These are phyloP conservation scores for Drosophila grimshawi DNA, from an alignment of 1,140 invertebrate genomes.

Conservation along the genomic window DNA sequence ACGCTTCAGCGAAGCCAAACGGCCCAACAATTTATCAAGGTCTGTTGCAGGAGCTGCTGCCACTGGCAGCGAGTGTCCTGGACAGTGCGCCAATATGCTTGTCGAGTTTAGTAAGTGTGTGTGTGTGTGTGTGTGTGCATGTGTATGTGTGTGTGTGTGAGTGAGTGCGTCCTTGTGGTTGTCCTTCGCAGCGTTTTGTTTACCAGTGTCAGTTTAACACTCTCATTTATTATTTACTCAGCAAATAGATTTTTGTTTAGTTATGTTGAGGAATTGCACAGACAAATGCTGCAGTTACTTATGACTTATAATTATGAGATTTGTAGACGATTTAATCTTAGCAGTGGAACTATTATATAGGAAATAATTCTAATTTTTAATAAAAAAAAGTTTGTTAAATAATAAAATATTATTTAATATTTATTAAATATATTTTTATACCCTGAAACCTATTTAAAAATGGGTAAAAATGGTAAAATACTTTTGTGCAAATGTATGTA, in stretches of 20 bases:
- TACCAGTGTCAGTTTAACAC: conserved; percentile 71
- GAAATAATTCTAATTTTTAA: too few species aligned
- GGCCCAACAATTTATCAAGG: conserved; percentile 73
- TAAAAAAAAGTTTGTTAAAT: too few species aligned
- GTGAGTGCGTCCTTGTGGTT: conserved; percentile 50
- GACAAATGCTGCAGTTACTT: not conserved
- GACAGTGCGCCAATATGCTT: conserved; percentile 50
- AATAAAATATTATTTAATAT: too few species aligned
- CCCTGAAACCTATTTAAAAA: too few species aligned
- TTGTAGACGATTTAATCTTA: not conserved
- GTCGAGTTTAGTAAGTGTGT: not conserved
- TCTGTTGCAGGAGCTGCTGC: conserved; percentile 33
- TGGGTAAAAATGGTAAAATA: too few species aligned
- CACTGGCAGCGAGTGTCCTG: conserved; percentile 55
- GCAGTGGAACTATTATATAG: too few species aligned
- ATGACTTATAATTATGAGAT: conserved; percentile 2
- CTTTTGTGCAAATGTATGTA: too few species aligned
- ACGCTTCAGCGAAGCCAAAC: conserved; percentile 58
- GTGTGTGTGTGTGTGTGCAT: conserved; percentile 15
- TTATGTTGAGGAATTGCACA: conserved; percentile 24
- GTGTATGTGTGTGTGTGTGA: conserved; percentile 9
- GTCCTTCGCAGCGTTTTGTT: conserved; percentile 67
- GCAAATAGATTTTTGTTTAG: conserved; percentile 56
- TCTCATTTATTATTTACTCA: conserved; percentile 72
- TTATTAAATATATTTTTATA: too few species aligned